These are phyloP conservation scores for Cyanoliseus patagonus DNA, from an alignment of 2,113 vertebrate species.

Conservation along the genomic window DNA sequence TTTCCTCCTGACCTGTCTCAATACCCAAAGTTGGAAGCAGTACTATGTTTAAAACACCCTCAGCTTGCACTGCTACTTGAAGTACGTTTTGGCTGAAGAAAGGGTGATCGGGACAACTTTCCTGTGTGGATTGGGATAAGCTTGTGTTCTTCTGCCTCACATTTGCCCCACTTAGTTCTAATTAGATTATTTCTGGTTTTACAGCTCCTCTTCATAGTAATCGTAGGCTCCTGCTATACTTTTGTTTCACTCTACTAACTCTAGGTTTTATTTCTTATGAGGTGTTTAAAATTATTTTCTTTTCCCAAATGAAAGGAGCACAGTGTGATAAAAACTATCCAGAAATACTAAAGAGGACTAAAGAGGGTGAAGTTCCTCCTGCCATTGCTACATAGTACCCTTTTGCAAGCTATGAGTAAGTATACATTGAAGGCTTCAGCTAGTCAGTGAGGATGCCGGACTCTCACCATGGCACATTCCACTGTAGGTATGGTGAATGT, in stretches of 20 bases:
- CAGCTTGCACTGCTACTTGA: neutral
- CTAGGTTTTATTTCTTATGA: neutral
- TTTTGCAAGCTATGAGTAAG: neutral
- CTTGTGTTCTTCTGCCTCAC: neutral
- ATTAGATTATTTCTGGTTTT: neutral
- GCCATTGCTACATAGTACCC: fast-evolving
- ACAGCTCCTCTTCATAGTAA: neutral
- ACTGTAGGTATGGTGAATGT: too few relatives aligned
- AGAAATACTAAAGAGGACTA: neutral
- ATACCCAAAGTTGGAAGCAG: neutral
- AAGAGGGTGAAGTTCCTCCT: neutral
- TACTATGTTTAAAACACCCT: neutral
- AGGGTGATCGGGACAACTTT: neutral
- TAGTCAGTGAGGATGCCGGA: neutral
- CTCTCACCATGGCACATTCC: neutral
- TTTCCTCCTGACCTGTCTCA: neutral
- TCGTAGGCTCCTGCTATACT: neutral
- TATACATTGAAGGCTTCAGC: neutral
- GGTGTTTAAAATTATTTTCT: neutral
- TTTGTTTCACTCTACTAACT: neutral
- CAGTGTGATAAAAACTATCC: neutral
- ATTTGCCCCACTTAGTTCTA: neutral
- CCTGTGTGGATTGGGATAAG: neutral
- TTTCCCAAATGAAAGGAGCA: neutral
- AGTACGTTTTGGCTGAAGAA: neutral